phyloP scores from a whole-genome alignment of 2,888 invertebrate species.

The Drosophila ezoana region DNA sequence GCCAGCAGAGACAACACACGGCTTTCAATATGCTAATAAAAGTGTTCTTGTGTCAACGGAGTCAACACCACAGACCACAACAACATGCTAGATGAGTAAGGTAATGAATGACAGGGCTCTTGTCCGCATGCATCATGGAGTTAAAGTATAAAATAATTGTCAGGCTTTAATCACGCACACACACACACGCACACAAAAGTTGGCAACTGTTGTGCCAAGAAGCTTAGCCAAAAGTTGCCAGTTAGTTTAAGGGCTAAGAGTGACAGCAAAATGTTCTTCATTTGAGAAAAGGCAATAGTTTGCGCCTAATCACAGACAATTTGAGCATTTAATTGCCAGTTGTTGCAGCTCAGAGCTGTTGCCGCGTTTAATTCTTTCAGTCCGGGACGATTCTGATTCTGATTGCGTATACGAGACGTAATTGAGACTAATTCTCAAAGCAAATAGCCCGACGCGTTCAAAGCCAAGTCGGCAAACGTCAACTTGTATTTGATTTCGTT shows the following conservation, averaged over 20 bases:
- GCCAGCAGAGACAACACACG: background rate
- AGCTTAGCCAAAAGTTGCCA: constrained; percentile 25
- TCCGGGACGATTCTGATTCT: constrained; percentile 24
- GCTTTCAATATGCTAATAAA: constrained; percentile 21
- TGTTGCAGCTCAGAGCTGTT: constrained; percentile 9
- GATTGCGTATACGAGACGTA: constrained; percentile 45
- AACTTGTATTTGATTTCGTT: constrained; percentile 49
- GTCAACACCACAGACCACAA: background rate
- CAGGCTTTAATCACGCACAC: constrained; percentile 26
- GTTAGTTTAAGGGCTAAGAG: constrained; percentile 37
- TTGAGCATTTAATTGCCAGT: constrained; percentile 43
- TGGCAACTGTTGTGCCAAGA: background rate
- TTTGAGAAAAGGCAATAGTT: background rate
- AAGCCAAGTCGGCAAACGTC: constrained; percentile 34
- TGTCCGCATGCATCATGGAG: constrained; percentile 7
- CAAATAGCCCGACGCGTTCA: constrained; percentile 47
- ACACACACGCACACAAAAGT: background rate
- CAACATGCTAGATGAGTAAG: background rate
- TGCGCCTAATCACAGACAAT: background rate
- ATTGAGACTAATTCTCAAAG: constrained; percentile 77
- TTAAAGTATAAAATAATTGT: constrained; percentile 44
- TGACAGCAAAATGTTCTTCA: constrained; percentile 5
- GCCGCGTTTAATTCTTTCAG: constrained; percentile 13
- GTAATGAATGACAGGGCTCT: constrained; percentile 11
- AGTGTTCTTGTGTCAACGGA: constrained; percentile 19